Evolutionary conservation across 1,140 invertebrate species (phyloP).

Genomic region (Drosophila pectinifera): DNA sequence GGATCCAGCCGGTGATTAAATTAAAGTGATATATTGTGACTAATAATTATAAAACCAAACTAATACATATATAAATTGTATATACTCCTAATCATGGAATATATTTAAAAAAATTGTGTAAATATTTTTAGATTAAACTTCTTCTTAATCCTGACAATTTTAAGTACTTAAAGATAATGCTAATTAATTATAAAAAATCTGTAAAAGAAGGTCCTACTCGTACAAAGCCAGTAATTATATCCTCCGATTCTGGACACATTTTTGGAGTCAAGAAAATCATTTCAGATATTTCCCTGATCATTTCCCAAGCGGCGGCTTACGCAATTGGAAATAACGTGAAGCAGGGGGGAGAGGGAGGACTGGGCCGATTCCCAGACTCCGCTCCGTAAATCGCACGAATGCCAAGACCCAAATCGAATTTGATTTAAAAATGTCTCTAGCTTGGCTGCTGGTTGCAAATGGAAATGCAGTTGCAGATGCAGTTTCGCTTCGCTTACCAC

Average conservation of each 20-base stretch:
- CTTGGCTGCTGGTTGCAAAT: constrained; percentile 35
- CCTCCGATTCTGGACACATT: not conserved
- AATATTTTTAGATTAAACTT: not conserved
- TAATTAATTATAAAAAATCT: not conserved
- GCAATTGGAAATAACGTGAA: constrained; percentile 45
- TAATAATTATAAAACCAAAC: not conserved
- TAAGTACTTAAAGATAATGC: no score
- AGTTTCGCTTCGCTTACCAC: constrained; percentile 54
- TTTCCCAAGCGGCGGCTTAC: constrained; percentile 29
- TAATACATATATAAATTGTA: not conserved
- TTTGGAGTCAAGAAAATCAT: not conserved
- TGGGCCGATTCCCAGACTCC: constrained; percentile 51
- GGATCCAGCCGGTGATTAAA: not conserved
- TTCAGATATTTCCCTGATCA: constrained; percentile 10
- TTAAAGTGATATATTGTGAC: not conserved
- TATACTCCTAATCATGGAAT: no score
- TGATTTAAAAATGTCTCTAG: constrained; percentile 68
- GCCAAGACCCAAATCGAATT: constrained; percentile 68
- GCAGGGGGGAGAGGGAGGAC: not conserved
- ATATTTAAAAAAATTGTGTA: not conserved
- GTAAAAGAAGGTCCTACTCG: no score
- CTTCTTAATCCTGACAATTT: no score
- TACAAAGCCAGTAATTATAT: not conserved
- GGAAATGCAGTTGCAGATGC: constrained; percentile 24
- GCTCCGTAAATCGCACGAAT: constrained; percentile 51